phyloP scores from a whole-genome alignment of 30 jellyfish, hydroid and myxozoan species.

The Pelagia noctiluca region DNA sequence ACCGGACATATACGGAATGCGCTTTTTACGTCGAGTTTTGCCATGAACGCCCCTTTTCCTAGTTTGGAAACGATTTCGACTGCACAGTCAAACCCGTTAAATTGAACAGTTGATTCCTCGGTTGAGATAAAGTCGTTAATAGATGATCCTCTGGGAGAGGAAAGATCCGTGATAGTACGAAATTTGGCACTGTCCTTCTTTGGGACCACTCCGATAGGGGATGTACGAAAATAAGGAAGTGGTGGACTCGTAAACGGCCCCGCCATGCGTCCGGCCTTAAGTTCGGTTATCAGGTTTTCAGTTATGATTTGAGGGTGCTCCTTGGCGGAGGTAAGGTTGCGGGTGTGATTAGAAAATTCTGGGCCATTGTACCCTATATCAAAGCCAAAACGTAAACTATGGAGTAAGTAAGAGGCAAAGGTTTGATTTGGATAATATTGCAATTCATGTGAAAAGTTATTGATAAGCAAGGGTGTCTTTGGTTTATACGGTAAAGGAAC shows the following conservation, averaged over 20 bases:
- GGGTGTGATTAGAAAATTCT: neutral
- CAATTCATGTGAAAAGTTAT: neutral
- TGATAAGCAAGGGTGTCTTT: conserved; percentile 1
- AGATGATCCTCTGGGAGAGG: conserved; percentile 49
- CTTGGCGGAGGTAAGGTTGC: conserved; percentile 14
- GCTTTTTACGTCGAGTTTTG: conserved; percentile 57
- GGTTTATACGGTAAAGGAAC: conserved; percentile 16
- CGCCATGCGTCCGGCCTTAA: conserved; percentile 18
- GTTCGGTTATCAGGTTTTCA: neutral
- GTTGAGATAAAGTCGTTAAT: conserved; percentile 30
- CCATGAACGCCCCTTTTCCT: conserved; percentile 40
- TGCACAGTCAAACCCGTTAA: conserved; percentile 42
- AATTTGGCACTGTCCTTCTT: conserved; percentile 13
- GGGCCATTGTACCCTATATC: conserved; percentile 30
- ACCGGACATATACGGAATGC: conserved; percentile 73
- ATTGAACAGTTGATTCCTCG: conserved; percentile 25
- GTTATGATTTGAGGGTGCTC: neutral
- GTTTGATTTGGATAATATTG: neutral
- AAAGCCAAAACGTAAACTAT: conserved; percentile 11
- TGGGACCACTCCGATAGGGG: conserved; percentile 37
- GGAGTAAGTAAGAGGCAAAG: neutral
- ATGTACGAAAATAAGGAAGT: conserved; percentile 20
- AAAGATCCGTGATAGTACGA: conserved; percentile 33
- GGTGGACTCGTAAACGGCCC: conserved; percentile 34
- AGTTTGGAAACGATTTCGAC: conserved; percentile 18